Base-by-base conservation (phyloP, 2,888 invertebrate genomes). In the Brachynemurus nebulosus region DNA sequence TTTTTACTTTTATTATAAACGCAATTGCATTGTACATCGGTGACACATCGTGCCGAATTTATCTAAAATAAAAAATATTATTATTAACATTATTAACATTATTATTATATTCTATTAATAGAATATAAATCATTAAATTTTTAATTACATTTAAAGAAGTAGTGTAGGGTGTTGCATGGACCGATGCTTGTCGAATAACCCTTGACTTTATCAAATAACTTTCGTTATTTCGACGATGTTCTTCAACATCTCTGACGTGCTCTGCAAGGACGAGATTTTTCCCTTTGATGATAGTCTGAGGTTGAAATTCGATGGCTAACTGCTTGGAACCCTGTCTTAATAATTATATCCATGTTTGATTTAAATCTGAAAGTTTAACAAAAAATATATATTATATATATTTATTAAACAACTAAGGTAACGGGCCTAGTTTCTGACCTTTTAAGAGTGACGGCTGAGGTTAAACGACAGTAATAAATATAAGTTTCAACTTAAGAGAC, bases 251-350 rank as follows among this genome's bases (percentile, higher is more conserved):
- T 36, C 37, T 20, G n/a, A 51, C 47, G 45, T 48, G 50, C 5
- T 45, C 42, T 19, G 48, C 47, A 20, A 40, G 4, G 7, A 44
- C 48, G 7, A 51, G 21, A 14, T 25, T 19, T 50, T 46, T 46
- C 14, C 46, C 50, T 40, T 50, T 48, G 8, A 20, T 14, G 20
- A 40, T 17, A 16, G 48, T 46, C 33, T 44, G 21, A n/a, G 49
- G 48, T 36, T 51, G 45, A 8, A 23, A 51, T 46, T 18, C 25
- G 20, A 14, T 47, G 44, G 19, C 34, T 33, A 8, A 47, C 44
- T 33, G 45, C 37, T 39, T 45, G 30, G 36, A 52, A 49, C 12
- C 47, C 50, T 34, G 50, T 50, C 42, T 45, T 46, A 23, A 51
- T 48, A 11, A 51, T 47, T 11, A 47, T 40, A 27, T 50, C 44